phyloP scores from a whole-genome alignment of 2,888 invertebrate genomes.

The Acrocera orbiculus region DNA sequence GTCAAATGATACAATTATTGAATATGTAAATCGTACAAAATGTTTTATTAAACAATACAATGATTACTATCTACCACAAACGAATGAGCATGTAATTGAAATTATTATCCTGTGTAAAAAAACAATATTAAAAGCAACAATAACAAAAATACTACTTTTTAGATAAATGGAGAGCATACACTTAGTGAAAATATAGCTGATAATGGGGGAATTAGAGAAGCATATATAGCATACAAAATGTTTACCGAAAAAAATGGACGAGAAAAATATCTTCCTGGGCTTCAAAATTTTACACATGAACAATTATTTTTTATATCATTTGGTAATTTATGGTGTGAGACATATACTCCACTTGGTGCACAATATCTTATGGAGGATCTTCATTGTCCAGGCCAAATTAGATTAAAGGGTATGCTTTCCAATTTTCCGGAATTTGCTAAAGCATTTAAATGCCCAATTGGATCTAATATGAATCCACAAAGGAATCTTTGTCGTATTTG shows the following conservation, averaged over 20 bases:
- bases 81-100: conserved; percentile 40
- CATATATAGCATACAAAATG: conserved; percentile 46
- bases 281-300: conserved; percentile 48
- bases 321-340: conserved; percentile 78
- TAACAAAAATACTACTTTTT: conserved; percentile 11
- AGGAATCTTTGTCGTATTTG: conserved; percentile 35
- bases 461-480: conserved; percentile 38
- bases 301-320: conserved; percentile 68
- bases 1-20: conserved; percentile 56
- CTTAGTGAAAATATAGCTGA: conserved; percentile 71
- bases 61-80: conserved; percentile 43
- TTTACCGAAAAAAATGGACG: conserved; percentile 38
- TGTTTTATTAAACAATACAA: conserved; percentile 80
- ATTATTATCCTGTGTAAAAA: conserved; percentile 2
- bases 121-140: background rate
- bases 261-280: conserved; percentile 51
- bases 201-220: conserved; percentile 63
- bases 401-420: conserved; percentile 49
- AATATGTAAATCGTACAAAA: conserved; percentile 56
- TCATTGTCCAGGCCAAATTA: conserved; percentile 53
- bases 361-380: conserved; percentile 48
- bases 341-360: conserved; percentile 43
- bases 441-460: conserved; percentile 39
- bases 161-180: conserved; percentile 59
- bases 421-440: conserved; percentile 56